Percentiles rank a stretch among this genome's conserved stretches.
These are phyloP conservation scores for Polymixis lichenea DNA, from an alignment of 2,888 invertebrate genomes.

Conservation along the genomic window DNA sequence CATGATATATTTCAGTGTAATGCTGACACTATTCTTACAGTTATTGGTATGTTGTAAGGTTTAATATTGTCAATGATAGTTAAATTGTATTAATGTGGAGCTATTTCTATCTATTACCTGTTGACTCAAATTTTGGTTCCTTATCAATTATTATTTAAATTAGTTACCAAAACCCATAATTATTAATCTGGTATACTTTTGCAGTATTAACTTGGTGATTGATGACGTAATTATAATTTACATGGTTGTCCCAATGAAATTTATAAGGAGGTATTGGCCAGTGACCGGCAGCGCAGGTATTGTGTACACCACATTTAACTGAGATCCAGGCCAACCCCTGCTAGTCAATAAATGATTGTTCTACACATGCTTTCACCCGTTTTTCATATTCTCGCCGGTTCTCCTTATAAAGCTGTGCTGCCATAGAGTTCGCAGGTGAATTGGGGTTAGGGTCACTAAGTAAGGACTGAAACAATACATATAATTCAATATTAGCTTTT, in stretches of 20 bases:
- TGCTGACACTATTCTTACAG: slow-evolving; percentile 66
- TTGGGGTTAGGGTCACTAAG: slow-evolving; percentile 99
- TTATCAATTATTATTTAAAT: slow-evolving; percentile 64
- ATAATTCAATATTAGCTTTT: background rate
- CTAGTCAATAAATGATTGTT: slow-evolving; percentile 99
- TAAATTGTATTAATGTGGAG: slow-evolving; percentile 55
- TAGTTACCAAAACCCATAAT: slow-evolving; percentile 73
- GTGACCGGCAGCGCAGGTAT: slow-evolving; percentile 72
- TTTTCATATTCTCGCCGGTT: slow-evolving; percentile 99
- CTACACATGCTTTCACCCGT: slow-evolving; percentile 99
- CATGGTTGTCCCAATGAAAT: slow-evolving; percentile 85
- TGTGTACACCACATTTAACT: slow-evolving; percentile 75
- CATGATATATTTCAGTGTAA: slow-evolving; percentile 48
- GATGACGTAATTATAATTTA: slow-evolving; percentile 72
- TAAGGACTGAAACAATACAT: slow-evolving; percentile 95
- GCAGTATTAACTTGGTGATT: slow-evolving; percentile 67
- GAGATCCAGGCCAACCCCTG: slow-evolving; percentile 77
- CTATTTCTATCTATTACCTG: slow-evolving; percentile 60
- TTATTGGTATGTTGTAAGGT: slow-evolving; percentile 69
- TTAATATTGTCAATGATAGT: slow-evolving; percentile 68
- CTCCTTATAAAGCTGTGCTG: slow-evolving; percentile 99
- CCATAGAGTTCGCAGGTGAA: slow-evolving; percentile 99
- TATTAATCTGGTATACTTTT: slow-evolving; percentile 64
- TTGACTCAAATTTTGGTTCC: slow-evolving; percentile 68
- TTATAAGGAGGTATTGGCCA: slow-evolving; percentile 78